Conservation (phyloP, 2,888 invertebrate genomes). For the Torymus aiolomorphi region DNA sequence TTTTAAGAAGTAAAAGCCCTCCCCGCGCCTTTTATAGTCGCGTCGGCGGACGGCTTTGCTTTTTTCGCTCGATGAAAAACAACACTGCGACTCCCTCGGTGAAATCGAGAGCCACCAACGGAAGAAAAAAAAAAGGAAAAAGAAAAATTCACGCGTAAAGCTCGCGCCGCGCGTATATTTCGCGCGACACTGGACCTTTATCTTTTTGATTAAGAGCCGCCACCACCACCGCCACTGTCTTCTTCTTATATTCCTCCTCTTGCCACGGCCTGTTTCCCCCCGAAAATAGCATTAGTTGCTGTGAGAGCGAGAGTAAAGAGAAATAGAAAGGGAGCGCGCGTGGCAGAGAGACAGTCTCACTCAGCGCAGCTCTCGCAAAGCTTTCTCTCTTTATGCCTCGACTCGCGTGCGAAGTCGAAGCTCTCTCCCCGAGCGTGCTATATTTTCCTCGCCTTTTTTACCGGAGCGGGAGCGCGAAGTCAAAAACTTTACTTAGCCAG, state of each 20-base stretch:
- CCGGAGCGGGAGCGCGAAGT: not conserved
- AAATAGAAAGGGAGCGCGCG: conserved; percentile 42
- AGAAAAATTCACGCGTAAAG: conserved; percentile 6
- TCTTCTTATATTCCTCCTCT: not conserved
- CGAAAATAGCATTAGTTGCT: conserved; percentile 41
- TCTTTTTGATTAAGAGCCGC: conserved; percentile 32
- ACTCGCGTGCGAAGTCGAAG: conserved; percentile 24
- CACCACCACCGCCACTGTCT: not conserved
- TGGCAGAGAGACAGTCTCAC: conserved; percentile 8
- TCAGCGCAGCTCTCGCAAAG: conserved; percentile 3
- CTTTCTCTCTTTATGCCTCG: conserved; percentile 13
- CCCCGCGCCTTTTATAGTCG: conserved; percentile 25
- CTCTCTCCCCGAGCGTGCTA: conserved; percentile 3
- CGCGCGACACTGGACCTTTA: conserved; percentile 21
- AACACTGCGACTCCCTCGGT: not conserved
- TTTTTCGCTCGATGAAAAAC: conserved; percentile 34
- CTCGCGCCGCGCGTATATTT: conserved; percentile 2
- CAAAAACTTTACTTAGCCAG: not conserved
- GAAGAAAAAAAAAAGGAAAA: not conserved
- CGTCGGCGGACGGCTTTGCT: conserved; percentile 4
- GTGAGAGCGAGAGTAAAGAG: conserved; percentile 35
- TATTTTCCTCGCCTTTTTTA: not conserved
- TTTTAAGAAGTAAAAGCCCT: conserved; percentile 36
- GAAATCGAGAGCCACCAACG: conserved; percentile 10
- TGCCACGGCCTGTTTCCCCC: conserved; percentile 11